Evolutionary conservation across 53 echinoderm and acorn worm species (phyloP), one percentile per base, ranked within the genome.

Genomic region (Echinarachnius parma): DNA sequence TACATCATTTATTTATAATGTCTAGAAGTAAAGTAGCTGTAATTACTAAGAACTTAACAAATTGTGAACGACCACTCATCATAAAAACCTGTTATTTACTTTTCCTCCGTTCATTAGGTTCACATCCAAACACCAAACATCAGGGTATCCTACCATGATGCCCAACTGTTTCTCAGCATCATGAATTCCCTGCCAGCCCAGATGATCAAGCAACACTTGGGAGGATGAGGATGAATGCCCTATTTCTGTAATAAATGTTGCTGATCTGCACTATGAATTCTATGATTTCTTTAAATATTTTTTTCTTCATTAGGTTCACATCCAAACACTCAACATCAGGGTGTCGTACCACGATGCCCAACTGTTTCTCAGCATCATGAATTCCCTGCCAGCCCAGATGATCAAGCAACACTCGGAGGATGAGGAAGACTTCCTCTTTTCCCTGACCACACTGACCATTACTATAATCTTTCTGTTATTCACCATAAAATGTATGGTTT

Each of bases 141-240:
- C 35, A 80, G 98, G 4, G 85, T 98, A 16, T 98, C 98, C 3
- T 98, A 98, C 75, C 91, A 98, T 25, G 98, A 98, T 47, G 87
- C 91, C 52, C 82, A 86, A 32, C 83, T 98, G 21, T 98, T 98
- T 70, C 70, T 91, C 13, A 86, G 85, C 46, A 91, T 98, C 27
- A 64, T 88, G 80, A 98, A 98, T 66, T 98, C 98, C 9, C 56
- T 98, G 26, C 98, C 91, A 21, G 85, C 84, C 10, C 98, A 98
- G 68, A 79, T 90, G 72, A 79, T 86, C 19, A 83, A 84, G 68
- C n/a, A n/a, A n/a, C n/a, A n/a, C n/a, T 36, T 54, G 23, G 28
- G 64, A 79, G 20, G 89, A 77, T 5, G 88, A 85, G 21, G 83
- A 75, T 18, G 60, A 76, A n/a, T n/a, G n/a, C n/a, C n/a, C n/a